Evolutionary conservation across 2,113 vertebrate species (phyloP).

Genomic region (Tachycineta bicolor): DNA sequence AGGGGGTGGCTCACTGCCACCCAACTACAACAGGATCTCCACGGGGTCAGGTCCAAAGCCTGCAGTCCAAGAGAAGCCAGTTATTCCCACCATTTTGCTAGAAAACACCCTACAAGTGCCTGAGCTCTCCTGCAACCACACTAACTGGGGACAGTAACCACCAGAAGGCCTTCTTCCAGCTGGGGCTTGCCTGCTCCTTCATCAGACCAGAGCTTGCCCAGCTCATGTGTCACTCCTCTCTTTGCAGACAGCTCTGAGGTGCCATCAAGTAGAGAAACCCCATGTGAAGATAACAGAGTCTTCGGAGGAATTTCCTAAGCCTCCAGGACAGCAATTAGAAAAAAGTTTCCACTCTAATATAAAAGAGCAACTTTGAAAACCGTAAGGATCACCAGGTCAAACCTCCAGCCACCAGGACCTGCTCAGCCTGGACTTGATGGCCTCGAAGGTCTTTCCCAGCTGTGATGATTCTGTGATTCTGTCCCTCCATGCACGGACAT

Average conservation of each 20-base stretch:
- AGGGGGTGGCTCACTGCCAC: background rate
- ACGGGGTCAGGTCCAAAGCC: background rate
- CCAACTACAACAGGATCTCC: background rate
- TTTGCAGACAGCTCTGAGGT: background rate
- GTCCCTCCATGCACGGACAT: rapidly evolving
- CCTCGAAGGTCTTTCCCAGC: background rate
- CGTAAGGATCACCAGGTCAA: background rate
- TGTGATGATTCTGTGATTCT: rapidly evolving
- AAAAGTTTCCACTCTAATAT: background rate
- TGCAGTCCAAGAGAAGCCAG: background rate
- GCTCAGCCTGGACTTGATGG: background rate
- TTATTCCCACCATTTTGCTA: background rate
- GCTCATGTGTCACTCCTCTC: background rate
- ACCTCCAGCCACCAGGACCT: background rate
- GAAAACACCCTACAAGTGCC: background rate
- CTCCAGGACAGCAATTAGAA: background rate
- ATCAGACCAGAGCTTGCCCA: background rate
- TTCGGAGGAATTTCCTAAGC: background rate
- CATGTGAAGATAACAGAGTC: background rate
- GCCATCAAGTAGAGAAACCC: background rate
- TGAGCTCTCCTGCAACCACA: rapidly evolving
- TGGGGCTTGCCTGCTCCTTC: background rate
- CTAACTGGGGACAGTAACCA: background rate
- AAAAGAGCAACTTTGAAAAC: background rate
- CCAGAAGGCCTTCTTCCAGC: background rate